Conservation (phyloP, 2,888 invertebrate genomes). For the Dryobotodes eremita region DNA sequence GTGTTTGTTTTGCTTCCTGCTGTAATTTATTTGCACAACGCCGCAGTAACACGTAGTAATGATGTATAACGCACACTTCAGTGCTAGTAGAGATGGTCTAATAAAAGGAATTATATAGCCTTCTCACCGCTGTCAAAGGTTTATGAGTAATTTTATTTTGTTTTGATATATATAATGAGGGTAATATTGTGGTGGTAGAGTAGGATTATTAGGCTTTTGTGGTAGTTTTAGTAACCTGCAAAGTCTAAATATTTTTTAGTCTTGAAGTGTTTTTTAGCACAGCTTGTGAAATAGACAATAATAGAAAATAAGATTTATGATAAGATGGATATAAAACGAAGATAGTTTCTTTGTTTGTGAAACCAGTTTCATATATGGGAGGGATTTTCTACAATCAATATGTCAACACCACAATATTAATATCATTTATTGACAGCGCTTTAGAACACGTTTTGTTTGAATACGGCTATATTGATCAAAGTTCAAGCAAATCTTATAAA, state of each 20-base stretch:
- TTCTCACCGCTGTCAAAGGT: slow-evolving; percentile 45
- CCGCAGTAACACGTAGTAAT: slow-evolving; percentile 47
- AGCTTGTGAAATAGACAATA: neutral
- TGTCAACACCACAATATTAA: neutral
- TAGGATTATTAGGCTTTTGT: slow-evolving; percentile 15
- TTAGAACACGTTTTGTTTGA: neutral
- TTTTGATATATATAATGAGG: slow-evolving; percentile 56
- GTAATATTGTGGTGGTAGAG: slow-evolving; percentile 32
- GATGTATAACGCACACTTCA: slow-evolving; percentile 46
- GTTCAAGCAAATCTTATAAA: neutral
- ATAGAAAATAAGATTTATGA: neutral
- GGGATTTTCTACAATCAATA: neutral
- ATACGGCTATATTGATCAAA: neutral
- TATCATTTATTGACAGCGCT: neutral
- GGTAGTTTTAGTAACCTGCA: slow-evolving; percentile 7
- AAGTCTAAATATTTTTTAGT: neutral
- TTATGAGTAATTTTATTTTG: slow-evolving; percentile 52
- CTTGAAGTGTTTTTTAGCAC: neutral
- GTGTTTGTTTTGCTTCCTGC: slow-evolving; percentile 72
- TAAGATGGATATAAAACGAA: neutral
- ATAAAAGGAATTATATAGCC: slow-evolving; percentile 53
- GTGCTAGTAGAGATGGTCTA: slow-evolving; percentile 32
- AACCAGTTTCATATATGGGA: neutral
- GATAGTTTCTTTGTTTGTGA: neutral
- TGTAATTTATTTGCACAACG: slow-evolving; percentile 68